Conservation (phyloP, 2,888 invertebrate species). For the Ophion ellenae region DNA sequence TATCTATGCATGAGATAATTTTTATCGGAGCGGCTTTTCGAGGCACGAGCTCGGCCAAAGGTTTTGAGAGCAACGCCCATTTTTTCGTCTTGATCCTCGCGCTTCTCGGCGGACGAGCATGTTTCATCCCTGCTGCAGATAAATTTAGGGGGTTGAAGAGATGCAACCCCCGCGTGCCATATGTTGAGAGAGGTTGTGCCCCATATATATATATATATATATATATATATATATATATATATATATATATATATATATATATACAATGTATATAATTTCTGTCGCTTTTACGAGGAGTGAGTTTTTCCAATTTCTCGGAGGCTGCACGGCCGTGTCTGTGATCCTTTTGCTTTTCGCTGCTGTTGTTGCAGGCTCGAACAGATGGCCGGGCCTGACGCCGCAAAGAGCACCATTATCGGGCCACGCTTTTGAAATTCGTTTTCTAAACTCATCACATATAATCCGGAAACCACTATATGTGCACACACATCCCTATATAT, state of each 20-base stretch:
- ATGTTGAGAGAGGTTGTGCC: constrained; percentile 73
- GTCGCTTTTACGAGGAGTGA: constrained; percentile 51
- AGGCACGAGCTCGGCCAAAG: neutral
- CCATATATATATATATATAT: too few relatives aligned
- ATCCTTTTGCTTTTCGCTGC: constrained; percentile 53
- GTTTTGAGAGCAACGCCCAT: constrained; percentile 42
- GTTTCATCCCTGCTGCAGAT: constrained; percentile 62
- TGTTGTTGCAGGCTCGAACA: constrained; percentile 69
- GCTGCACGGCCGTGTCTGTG: constrained; percentile 28
- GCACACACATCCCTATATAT: too few relatives aligned
- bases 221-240: constrained; percentile 18
- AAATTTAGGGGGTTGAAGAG: constrained; percentile 66
- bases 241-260: constrained; percentile 28
- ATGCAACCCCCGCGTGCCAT: constrained; percentile 77
- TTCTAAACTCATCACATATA: constrained; percentile 41
- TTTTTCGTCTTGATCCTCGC: constrained; percentile 25
- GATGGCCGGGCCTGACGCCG: constrained; percentile 73
- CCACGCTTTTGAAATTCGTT: constrained; percentile 62
- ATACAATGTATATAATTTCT: constrained; percentile 5
- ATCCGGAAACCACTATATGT: neutral
- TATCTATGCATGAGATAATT: neutral
- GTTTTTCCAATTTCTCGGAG: constrained; percentile 77
- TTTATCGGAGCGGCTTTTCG: constrained; percentile 12
- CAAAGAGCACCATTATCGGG: constrained; percentile 22
- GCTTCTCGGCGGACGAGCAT: constrained; percentile 49